phyloP scores from a whole-genome alignment of 2,113 vertebrate genomes.

The Festucalex cinctus region DNA sequence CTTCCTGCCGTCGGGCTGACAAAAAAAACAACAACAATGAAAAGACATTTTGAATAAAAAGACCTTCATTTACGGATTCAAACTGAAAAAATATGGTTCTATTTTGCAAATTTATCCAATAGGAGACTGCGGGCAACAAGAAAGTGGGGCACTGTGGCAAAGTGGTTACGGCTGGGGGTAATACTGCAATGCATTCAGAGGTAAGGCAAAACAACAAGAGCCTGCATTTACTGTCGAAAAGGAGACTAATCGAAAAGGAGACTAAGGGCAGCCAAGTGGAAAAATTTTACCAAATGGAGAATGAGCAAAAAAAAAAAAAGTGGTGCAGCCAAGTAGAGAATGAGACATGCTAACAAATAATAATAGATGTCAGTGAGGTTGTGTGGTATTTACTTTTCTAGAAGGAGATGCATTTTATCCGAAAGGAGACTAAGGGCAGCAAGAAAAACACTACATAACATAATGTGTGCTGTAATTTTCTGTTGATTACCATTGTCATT shows the following conservation, averaged over 20 bases:
- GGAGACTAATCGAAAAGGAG: background rate
- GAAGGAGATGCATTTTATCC: too few relatives aligned
- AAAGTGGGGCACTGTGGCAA: background rate
- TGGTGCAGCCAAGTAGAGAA: background rate
- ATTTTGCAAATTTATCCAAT: background rate
- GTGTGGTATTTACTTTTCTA: background rate
- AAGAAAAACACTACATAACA: background rate
- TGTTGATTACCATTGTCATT: background rate
- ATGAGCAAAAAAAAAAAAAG: too few relatives aligned
- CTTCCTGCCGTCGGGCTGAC: slow-evolving; percentile 73
- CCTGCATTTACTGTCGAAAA: background rate
- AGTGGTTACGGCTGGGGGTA: background rate
- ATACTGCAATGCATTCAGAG: background rate
- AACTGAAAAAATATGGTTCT: background rate
- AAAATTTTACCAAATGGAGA: too few relatives aligned
- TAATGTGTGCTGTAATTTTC: background rate
- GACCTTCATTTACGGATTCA: background rate
- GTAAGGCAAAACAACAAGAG: background rate
- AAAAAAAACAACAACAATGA: background rate
- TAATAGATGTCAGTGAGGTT: background rate
- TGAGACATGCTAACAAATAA: background rate
- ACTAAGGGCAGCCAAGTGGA: background rate
- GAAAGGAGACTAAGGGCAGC: too few relatives aligned
- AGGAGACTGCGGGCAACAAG: background rate
- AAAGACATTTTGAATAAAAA: background rate